phyloP scores from a whole-genome alignment of 2,113 vertebrate species.

The Panurus biarmicus region DNA sequence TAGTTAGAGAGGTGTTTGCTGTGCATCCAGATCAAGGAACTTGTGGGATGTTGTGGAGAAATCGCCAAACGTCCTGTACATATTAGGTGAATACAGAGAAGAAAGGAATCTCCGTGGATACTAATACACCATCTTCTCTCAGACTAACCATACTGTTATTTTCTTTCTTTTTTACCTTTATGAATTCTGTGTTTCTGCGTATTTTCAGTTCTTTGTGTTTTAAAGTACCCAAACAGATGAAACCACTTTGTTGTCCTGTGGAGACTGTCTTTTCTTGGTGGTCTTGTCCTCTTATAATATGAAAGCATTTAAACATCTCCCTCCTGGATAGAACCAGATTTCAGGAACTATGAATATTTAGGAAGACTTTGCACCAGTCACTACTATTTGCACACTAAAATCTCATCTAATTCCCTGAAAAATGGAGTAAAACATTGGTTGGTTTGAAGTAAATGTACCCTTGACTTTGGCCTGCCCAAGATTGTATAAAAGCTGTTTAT shows the following conservation, averaged over 20 bases:
- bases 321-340: not conserved
- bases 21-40: not conserved
- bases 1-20: not conserved
- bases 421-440: not conserved
- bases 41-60: not conserved
- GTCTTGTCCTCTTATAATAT: not conserved
- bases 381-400: not conserved
- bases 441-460: not conserved
- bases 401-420: not conserved
- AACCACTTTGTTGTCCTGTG: not conserved
- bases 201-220: not conserved
- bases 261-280: not conserved
- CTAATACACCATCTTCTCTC: constrained; percentile 28
- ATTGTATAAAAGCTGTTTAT: not conserved
- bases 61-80: not conserved
- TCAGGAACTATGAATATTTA: not conserved
- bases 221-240: not conserved
- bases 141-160: not conserved
- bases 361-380: not conserved
- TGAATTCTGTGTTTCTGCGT: not conserved
- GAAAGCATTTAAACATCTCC: not conserved
- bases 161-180: not conserved
- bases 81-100: not conserved
- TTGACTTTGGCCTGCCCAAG: not conserved
- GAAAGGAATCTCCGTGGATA: constrained; percentile 12